A percentile compares a stretch with the other conserved stretches of the same genome.
Evolutionary conservation across 2,797 vertebrate species (phyloP).

Genomic region (Pipistrellus nathusii): DNA sequence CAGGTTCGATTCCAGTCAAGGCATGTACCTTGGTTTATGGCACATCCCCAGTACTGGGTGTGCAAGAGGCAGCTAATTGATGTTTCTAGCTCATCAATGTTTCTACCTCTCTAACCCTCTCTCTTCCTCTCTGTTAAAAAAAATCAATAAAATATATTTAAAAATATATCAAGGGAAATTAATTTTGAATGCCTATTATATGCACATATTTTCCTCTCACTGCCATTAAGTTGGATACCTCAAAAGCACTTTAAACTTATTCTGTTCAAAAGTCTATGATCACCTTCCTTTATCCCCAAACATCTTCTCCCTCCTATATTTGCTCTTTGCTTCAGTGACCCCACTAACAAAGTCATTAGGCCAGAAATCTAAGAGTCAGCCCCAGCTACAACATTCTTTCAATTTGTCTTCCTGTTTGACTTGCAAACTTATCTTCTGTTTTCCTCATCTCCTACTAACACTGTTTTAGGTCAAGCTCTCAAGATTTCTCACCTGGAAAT

Average conservation of each 20-base stretch:
- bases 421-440: not conserved
- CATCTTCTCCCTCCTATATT: not conserved
- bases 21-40: no score
- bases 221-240: not conserved
- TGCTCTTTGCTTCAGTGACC: not conserved
- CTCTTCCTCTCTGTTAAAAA: no score
- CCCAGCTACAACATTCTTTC: not conserved
- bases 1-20: no score
- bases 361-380: not conserved
- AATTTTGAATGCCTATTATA: not conserved
- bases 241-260: not conserved
- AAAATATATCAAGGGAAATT: not conserved
- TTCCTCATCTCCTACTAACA: not conserved
- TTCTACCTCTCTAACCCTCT: no score
- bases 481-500: slow-evolving; percentile 6
- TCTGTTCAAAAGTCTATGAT: not conserved
- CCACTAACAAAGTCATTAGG: not conserved
- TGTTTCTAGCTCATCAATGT: no score
- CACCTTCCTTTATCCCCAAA: not conserved
- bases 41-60: no score
- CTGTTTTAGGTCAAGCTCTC: not conserved
- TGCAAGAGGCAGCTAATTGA: no score
- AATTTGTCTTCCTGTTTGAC: not conserved
- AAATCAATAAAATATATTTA: no score
- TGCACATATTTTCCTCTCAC: not conserved